Evolutionary conservation across 1,140 invertebrate species (phyloP), one percentile per base, ranked within the genome.

Genomic region (Rhopalosiphum maidis): DNA sequence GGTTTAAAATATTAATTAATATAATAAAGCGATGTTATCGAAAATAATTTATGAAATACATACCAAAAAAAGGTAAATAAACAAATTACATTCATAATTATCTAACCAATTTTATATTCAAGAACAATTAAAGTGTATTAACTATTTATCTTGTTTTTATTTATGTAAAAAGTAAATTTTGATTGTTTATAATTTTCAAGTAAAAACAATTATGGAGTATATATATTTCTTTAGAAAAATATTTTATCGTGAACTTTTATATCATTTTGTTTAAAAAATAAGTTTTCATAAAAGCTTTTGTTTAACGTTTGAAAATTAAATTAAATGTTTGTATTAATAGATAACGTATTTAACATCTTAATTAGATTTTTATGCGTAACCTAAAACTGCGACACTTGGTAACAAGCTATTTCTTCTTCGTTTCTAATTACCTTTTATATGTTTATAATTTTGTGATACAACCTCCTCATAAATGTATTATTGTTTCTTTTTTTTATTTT

Each of bases 201-300:
- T n/a, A n/a, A 77, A 77, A 18, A 77, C 4, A 77, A n/a, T n/a
- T 77, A 77, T 77, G 30, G 18, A 77, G 60, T 77, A n/a, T 6
- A 5, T n/a, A 15, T 15, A n/a, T 9, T 77, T 77, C n/a, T 77
- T n/a, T 6, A n/a, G 15, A 77, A n/a, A 77, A 77, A 77, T 77
- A 77, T 11, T 18, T n/a, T 77, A n/a, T 15, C 30, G 6, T n/a
- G 15, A 77, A 77, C 15, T n/a, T n/a, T n/a, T n/a, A 77, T n/a
- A 77, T 77, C 18, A 77, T 77, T 77, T 23, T 77, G n/a, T 77
- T 77, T n/a, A 77, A n/a, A n/a, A n/a, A 77, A 77, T n/a, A 77
- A n/a, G 15, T 77, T 18, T 77, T 77, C 60, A 18, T n/a, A n/a
- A 77, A n/a, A 77, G 11, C 15, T 77, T 77, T 77, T n/a, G 3